phyloP scores from a whole-genome alignment of 2,888 invertebrate genomes.

The Polietes domitor region DNA sequence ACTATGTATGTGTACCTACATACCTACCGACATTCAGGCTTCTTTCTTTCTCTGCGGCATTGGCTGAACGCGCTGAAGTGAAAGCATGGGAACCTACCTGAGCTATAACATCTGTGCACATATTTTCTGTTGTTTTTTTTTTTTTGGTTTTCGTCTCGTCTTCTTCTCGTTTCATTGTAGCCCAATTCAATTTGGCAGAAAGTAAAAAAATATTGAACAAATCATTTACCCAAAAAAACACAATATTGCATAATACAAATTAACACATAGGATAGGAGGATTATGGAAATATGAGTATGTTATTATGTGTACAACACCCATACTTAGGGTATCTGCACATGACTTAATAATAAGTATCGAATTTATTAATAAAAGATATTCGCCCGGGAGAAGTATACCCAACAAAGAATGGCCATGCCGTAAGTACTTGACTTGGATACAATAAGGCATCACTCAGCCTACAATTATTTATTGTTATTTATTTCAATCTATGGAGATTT shows the following conservation, averaged over 20 bases:
- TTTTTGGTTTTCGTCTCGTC: constrained; percentile 6
- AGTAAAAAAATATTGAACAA: background rate
- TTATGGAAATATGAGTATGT: background rate
- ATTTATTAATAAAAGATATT: too few species aligned
- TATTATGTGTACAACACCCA: too few species aligned
- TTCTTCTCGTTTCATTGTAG: too few species aligned
- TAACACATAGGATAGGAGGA: background rate
- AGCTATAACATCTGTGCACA: background rate
- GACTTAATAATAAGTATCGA: too few species aligned
- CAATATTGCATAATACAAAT: background rate
- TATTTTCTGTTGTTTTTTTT: background rate
- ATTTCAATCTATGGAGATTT: too few species aligned
- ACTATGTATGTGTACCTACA: background rate
- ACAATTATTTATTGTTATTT: too few species aligned
- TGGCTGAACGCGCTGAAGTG: constrained; percentile 31
- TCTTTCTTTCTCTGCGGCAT: background rate
- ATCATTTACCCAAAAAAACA: background rate
- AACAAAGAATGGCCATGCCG: too few species aligned
- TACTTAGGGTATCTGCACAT: too few species aligned
- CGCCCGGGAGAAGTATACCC: too few species aligned
- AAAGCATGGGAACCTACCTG: constrained; percentile 56
- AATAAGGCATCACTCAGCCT: too few species aligned
- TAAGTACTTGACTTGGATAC: too few species aligned
- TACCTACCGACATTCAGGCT: background rate
- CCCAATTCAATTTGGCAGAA: constrained; percentile 39